Evolutionary conservation across 64 coral and sea anemone species (phyloP), one percentile per base, ranked within the genome.

Genomic region (Acropora tenuis): DNA sequence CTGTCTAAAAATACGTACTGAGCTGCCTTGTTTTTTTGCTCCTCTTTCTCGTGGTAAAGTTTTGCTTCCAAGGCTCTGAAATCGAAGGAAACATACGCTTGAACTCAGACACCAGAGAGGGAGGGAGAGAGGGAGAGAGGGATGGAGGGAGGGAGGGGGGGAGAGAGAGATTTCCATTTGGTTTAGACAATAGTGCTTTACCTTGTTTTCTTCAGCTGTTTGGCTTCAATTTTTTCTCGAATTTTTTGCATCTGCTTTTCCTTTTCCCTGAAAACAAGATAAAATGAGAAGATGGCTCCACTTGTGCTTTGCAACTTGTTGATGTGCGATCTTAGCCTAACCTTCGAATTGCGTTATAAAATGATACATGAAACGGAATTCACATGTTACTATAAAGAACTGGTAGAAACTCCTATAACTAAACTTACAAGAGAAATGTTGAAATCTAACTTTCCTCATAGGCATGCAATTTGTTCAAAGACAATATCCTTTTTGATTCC

Each of bases 211-310:
- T 99, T 99, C 13, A 96, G 66, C 78, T 91, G 94, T 83, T 99
- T 99, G 67, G 92, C 77, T 53, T 95, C 84, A 75, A 99, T 52
- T 78, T 99, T 99, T 75, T 96, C 94, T 55, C 94, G 84, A 43
- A 99, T 99, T 40, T 93, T 99, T 73, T 80, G 81, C 94, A 96
- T 95, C 89, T 99, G 97, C 40, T 67, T 87, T 57, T 99, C 97
- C 55, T 92, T 99, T 89, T 95, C 88, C 58, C 97, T 99, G 68
- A 1, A 90, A 76, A 55, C 17, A 20, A 69, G 0, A 90, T 16
- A 47, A 77, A 63, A 15, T 4, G 52, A 63, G 10, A 12, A 0
- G 60, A 15, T 63, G 60, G 11, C 16, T 63, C 13, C 11, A 63
- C 10, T 13, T 63, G 60, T 13, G 13, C 60, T 13, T 63, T 13